Percentiles rank a stretch among this genome's conserved stretches.
Conservation (phyloP, 92 coral and sea anemone species). For the Siderastrea siderea region DNA sequence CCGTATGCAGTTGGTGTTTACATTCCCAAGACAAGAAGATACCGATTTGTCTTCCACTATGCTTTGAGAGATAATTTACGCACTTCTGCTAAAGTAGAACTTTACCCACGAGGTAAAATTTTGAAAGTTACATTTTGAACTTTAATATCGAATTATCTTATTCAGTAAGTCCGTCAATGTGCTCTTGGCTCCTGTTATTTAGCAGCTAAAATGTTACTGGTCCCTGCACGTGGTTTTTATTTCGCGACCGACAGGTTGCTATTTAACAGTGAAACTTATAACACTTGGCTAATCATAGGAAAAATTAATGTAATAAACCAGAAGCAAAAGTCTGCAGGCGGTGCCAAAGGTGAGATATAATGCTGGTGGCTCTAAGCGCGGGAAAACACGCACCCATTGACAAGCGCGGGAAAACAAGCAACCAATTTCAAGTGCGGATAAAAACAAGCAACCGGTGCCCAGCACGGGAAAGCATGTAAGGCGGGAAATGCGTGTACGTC, state of each 20-base stretch:
- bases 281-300: too few species aligned
- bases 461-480: too few species aligned
- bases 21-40: slow-evolving; percentile 84
- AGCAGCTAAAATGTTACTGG: too few species aligned
- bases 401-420: not conserved
- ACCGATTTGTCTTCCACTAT: slow-evolving; percentile 85
- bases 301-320: too few species aligned
- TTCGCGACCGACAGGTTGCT: too few species aligned
- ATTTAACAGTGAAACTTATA: too few species aligned
- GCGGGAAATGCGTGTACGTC: too few species aligned
- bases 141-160: not conserved
- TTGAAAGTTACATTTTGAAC: not conserved
- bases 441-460: too few species aligned
- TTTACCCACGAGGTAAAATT: slow-evolving; percentile 39
- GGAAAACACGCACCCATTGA: not conserved
- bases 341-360: not conserved
- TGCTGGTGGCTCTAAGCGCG: not conserved
- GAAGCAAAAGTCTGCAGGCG: not conserved
- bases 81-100: slow-evolving; percentile 38
- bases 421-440: not conserved
- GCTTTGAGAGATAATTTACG: slow-evolving; percentile 59
- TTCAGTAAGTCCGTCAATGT: too few species aligned
- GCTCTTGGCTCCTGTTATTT: too few species aligned
- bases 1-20: slow-evolving; percentile 67
- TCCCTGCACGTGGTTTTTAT: too few species aligned